phyloP scores from a whole-genome alignment of 2,888 invertebrate species.

The Leptothorax acervorum region DNA sequence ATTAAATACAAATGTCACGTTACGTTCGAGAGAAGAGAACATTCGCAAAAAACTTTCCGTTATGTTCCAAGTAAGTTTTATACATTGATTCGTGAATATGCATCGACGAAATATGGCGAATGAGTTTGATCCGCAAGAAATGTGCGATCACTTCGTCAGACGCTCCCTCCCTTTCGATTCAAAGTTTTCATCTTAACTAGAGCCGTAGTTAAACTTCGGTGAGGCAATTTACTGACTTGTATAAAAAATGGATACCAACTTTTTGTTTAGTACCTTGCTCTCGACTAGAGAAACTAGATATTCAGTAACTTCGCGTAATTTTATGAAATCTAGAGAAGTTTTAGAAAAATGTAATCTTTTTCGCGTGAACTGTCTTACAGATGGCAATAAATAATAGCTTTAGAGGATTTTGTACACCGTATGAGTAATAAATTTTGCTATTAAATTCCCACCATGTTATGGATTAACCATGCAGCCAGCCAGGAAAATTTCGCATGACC shows the following conservation, averaged over 20 bases:
- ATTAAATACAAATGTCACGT: conserved; percentile 1
- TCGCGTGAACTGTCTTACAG: neutral
- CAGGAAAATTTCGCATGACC: conserved; percentile 26
- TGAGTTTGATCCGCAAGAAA: conserved; percentile 69
- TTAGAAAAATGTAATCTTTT: neutral
- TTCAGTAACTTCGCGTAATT: conserved; percentile 26
- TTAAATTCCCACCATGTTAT: neutral
- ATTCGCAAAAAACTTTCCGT: conserved; percentile 57
- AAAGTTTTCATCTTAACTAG: conserved; percentile 62
- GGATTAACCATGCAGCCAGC: neutral
- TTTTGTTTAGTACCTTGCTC: conserved; percentile 40
- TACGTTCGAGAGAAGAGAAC: conserved; percentile 51
- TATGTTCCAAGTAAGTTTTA: conserved; percentile 51
- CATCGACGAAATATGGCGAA: conserved; percentile 66
- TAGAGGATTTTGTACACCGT: neutral
- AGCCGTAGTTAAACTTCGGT: conserved; percentile 68
- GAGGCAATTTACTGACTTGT: conserved; percentile 69
- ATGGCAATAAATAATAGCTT: neutral
- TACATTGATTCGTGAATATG: conserved; percentile 69
- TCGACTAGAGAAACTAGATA: conserved; percentile 23
- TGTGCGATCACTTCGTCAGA: conserved; percentile 68
- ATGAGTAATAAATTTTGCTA: neutral
- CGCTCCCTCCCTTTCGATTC: conserved; percentile 51
- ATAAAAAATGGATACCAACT: conserved; percentile 39
- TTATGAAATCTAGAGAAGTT: conserved; percentile 6